Evolutionary conservation across 1,140 invertebrate genomes (phyloP), one percentile per base, ranked within the genome.

Genomic region (Pogonomyrmex barbatus): DNA sequence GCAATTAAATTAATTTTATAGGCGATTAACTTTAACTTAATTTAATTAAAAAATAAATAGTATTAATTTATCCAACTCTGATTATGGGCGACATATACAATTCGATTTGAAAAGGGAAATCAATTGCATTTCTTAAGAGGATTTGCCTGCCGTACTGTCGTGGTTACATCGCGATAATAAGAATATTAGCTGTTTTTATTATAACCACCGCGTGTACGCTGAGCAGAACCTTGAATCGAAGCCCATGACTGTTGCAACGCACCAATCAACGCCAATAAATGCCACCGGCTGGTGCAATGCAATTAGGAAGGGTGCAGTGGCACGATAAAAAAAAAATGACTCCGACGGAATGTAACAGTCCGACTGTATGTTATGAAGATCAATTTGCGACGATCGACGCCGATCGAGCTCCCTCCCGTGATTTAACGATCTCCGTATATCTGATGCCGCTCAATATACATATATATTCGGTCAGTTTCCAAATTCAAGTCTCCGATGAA

Each of bases 241-340:
- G 89, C 88, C 24, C 24, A 89, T 89, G 88, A 91, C 92, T 92
- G 91, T 92, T 93, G 91, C 90, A 93, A 93, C 91, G 88, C 81
- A 84, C 92, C 90, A 91, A 93, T 93, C 93, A 91, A 83, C 91
- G 89, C 87, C 92, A 93, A 93, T 93, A 92, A 93, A 94, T 93
- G 90, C 91, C 89, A 91, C 88, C 87, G 89, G 63, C 78, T 92
- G 91, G 68, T 93, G 90, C 90, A 91, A 92, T 90, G 87, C 86
- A 91, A 93, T 93, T 93, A 93, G 89, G 92, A 91, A 91, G 91
- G 89, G 91, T 93, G 68, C 58, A 87, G 78, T 75, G 45, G 58
- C 58, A 83, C 33, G 63, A 9, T 62, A 84, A 30, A 50, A 85
- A 77, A 84, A 63, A 85, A 78, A 8, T 58, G 30, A 50, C 50